A percentile compares a stretch with the other conserved stretches of the same genome.
Evolutionary conservation across 2,797 vertebrate genomes (phyloP).

Genomic region (Melanotaenia nigrans): DNA sequence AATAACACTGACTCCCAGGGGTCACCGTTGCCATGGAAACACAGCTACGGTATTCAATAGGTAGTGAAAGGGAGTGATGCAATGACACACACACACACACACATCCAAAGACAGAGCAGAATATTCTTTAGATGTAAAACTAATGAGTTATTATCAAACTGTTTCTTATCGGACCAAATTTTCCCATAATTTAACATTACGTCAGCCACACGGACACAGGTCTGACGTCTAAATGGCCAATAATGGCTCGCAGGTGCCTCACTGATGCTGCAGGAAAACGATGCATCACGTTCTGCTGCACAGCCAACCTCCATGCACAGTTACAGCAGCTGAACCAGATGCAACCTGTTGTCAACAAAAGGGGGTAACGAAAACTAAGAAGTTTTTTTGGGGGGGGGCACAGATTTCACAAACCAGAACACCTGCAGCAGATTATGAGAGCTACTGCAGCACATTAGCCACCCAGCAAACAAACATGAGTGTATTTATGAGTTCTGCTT

Average conservation of each 20-base stretch:
- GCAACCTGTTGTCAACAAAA: no score
- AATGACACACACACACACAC: conserved; percentile 39
- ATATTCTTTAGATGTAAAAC: neutral
- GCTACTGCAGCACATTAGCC: conserved; percentile 25
- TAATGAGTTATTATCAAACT: neutral
- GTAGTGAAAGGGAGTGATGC: conserved; percentile 80
- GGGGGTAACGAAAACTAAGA: neutral
- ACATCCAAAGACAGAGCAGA: conserved; percentile 15
- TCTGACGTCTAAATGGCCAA: neutral
- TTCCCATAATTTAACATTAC: no score
- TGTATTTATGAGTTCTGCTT: neutral
- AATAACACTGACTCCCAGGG: conserved; percentile 81
- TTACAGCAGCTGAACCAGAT: conserved; percentile 2
- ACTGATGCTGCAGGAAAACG: conserved; percentile 7
- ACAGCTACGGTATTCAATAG: conserved; percentile 82
- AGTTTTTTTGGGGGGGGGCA: neutral
- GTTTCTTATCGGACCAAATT: no score
- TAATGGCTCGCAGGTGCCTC: conserved; percentile 1
- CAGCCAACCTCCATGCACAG: conserved; percentile 8
- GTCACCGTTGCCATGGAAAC: conserved; percentile 87
- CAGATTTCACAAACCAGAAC: conserved; percentile 3
- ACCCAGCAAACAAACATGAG: neutral
- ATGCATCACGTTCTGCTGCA: conserved; percentile 29
- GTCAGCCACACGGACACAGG: no score
- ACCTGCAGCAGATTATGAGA: conserved; percentile 13